These are phyloP conservation scores for Drosophila ogumai DNA, from an alignment of 1,140 invertebrate species.

Conservation along the genomic window DNA sequence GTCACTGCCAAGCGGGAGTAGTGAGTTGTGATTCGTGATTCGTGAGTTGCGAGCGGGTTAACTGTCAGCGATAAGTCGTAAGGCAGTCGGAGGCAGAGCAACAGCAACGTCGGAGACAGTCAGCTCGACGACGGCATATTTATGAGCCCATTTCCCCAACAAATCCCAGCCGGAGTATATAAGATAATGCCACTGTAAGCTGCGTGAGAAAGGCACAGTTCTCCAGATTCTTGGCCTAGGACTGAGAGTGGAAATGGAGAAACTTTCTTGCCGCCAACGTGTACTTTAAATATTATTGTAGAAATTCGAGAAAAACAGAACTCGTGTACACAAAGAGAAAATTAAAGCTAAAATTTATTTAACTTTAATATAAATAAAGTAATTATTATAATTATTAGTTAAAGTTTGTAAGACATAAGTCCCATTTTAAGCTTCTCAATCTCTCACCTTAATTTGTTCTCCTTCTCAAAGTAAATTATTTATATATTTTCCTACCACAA, in stretches of 20 bases:
- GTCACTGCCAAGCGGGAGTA: slow-evolving; percentile 34
- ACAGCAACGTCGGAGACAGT: slow-evolving; percentile 26
- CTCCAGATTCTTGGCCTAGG: slow-evolving; percentile 19
- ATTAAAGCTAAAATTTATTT: neutral
- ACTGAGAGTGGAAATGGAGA: slow-evolving; percentile 30
- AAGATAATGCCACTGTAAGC: slow-evolving; percentile 58
- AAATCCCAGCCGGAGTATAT: slow-evolving; percentile 58
- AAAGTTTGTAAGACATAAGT: neutral
- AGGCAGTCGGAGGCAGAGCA: slow-evolving; percentile 30
- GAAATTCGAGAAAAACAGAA: slow-evolving; percentile 49
- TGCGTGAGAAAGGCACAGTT: slow-evolving; percentile 77
- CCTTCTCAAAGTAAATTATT: neutral
- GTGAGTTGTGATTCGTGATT: slow-evolving; percentile 14
- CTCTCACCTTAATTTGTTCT: neutral
- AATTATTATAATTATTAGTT: too few species aligned
- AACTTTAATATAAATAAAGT: too few species aligned
- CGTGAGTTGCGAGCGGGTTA: slow-evolving; percentile 42
- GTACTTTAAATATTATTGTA: slow-evolving; percentile 39
- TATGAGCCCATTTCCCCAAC: slow-evolving; percentile 65
- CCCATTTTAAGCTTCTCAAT: neutral
- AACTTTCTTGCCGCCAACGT: slow-evolving; percentile 19
- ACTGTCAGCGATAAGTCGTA: slow-evolving; percentile 48
- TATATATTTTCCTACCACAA: neutral
- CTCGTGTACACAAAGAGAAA: slow-evolving; percentile 11
- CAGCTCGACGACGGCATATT: slow-evolving; percentile 66